These are phyloP conservation scores for Cosmia trapezina DNA, from an alignment of 2,888 invertebrate genomes.

Conservation along the genomic window DNA sequence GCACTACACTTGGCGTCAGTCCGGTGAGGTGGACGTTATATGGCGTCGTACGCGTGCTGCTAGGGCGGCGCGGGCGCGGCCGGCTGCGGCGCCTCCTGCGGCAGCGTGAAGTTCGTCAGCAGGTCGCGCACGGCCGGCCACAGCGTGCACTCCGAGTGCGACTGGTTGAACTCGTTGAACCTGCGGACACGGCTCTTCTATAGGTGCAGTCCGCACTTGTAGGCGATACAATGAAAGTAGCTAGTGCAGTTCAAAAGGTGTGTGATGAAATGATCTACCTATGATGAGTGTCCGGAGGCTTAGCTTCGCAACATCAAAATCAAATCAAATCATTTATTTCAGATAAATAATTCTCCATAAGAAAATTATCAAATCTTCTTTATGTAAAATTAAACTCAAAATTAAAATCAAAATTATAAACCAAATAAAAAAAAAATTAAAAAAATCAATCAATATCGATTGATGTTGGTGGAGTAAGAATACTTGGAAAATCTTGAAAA, in stretches of 20 bases:
- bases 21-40: constrained; percentile 36
- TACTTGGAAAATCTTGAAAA: background rate
- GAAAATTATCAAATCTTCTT: too few species aligned
- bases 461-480: background rate
- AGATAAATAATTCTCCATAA: too few species aligned
- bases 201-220: background rate
- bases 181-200: constrained; percentile 68
- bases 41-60: constrained; percentile 57
- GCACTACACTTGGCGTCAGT: constrained; percentile 37
- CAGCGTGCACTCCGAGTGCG: constrained; percentile 96
- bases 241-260: background rate
- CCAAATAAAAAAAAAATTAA: too few species aligned
- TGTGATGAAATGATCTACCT: background rate
- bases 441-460: too few species aligned
- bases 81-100: constrained; percentile 93
- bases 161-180: constrained; percentile 94
- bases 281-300: background rate
- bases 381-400: too few species aligned
- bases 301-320: too few species aligned
- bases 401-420: too few species aligned
- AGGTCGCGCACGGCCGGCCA: constrained; percentile 97
- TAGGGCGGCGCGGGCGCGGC: constrained; percentile 82
- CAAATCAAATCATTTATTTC: too few species aligned
- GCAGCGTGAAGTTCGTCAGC: constrained; percentile 95
- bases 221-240: background rate